A percentile compares a stretch with the other conserved stretches of the same genome.
Evolutionary conservation across 2,888 invertebrate species (phyloP).

Genomic region (Plagodis pulveraria): DNA sequence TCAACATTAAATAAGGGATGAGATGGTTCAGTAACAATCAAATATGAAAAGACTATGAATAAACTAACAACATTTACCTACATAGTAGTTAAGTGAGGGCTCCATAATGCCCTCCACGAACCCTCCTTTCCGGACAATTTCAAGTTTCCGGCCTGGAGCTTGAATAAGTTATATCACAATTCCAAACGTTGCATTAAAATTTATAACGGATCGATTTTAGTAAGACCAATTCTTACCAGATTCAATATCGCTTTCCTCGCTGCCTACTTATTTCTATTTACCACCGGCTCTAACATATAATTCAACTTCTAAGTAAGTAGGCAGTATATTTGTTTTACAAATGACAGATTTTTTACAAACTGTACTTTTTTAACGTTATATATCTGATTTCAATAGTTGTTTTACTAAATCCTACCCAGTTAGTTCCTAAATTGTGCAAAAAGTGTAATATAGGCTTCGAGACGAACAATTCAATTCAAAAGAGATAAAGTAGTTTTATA

Average conservation of each 20-base stretch:
- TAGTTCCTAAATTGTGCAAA: conserved; percentile 19
- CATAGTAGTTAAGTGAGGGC: conserved; percentile 28
- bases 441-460: conserved; percentile 20
- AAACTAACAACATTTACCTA: conserved; percentile 28
- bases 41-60: conserved; percentile 32
- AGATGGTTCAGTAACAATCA: conserved; percentile 20
- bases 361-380: no score
- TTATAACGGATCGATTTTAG: conserved; percentile 61
- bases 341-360: conserved; percentile 1
- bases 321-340: no score
- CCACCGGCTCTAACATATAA: no score
- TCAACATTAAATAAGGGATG: not conserved
- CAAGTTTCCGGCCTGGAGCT: conserved; percentile 61
- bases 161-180: conserved; percentile 74
- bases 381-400: no score
- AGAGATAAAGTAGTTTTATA: conserved; percentile 15
- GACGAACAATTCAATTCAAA: conserved; percentile 16
- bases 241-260: conserved; percentile 8
- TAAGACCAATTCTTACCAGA: conserved; percentile 26
- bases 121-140: conserved; percentile 74
- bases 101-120: conserved; percentile 40
- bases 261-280: conserved; percentile 15
- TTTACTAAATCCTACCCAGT: no score
- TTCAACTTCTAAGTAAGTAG: no score
- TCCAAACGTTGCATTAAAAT: conserved; percentile 63